Base-by-base conservation (phyloP, 37 sponge, comb jelly and placozoan genomes). In the Geodia barretti region DNA sequence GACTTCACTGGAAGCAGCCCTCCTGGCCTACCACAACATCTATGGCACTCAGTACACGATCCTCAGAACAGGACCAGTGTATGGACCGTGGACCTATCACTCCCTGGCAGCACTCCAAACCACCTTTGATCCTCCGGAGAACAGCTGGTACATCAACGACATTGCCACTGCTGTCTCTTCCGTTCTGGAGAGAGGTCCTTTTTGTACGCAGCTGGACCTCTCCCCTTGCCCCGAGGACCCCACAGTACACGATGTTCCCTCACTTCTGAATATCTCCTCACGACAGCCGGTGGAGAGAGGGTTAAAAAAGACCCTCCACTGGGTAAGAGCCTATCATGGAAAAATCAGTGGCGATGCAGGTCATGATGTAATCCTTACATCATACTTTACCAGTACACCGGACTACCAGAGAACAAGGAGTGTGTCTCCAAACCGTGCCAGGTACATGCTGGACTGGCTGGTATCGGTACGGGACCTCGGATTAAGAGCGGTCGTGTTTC, bases 401-500 rank as follows among this genome's bases (percentile, higher is more conserved):
- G 91, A 90, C 64, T 54, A 83, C 7, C 91, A 90, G 67, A 42
- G 91, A 29, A 42, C 64, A 2, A 40, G 63, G 31, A 35, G 34
- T 0, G 76, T 30, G 29, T 1, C 59, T 4, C 68, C 87, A 26
- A 81, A 81, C 73, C 59, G 68, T 7, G 77, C 86, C 38, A 72
- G 54, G 41, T 86, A 86, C 74, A 81, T 86, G 74, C 43, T 26
- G 23, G 65, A 85, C 23, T 90, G 86, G 86, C 77, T 38, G 24
- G 7, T 25, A 66, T 75, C 77, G 23, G 60, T 90, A 0, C 70
- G 73, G 25, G 39, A 64, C 7, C 82, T 78, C 1, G 64, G 60
- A 1, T 39, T 90, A 64, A 35, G 30, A 31, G 91, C 83, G 39
- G 87, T 90, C n/a, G 42, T 90, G 3, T 90, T 90, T 47, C 87